Conservation (phyloP, 1,140 invertebrate genomes). For the Hormaphis cornu region DNA sequence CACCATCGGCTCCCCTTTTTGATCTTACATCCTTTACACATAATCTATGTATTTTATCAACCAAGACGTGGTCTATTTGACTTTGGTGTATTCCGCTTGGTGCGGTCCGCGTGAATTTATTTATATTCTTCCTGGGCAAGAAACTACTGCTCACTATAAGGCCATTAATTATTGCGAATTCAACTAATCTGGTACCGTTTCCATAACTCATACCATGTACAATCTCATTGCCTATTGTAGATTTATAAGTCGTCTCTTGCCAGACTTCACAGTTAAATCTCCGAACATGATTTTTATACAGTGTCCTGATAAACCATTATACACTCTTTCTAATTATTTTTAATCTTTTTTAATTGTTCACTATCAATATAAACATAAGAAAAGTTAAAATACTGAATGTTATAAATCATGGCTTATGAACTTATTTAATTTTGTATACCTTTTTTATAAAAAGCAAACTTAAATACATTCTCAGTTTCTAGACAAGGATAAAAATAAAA, state of each 20-base stretch:
- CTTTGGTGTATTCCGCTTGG: background rate
- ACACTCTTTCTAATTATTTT: background rate
- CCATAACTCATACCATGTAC: background rate
- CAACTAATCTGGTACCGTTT: background rate
- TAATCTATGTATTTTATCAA: background rate
- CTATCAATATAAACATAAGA: no score
- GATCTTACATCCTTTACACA: conserved; percentile 7
- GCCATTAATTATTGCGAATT: background rate
- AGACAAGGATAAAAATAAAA: no score
- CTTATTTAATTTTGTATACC: no score
- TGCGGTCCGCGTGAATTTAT: conserved; percentile 2
- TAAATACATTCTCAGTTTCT: no score
- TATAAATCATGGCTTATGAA: no score
- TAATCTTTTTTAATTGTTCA: no score
- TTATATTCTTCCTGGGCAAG: background rate
- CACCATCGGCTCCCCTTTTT: conserved; percentile 23
- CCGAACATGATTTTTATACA: background rate
- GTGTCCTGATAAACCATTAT: background rate
- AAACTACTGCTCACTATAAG: background rate
- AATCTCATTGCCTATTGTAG: background rate
- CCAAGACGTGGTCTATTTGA: conserved; percentile 31
- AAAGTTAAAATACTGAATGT: no score
- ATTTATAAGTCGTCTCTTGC: background rate
- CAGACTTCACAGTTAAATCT: background rate
- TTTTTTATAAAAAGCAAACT: no score